Evolutionary conservation across 2,113 vertebrate species (phyloP), one percentile per base, ranked within the genome.

Genomic region (Hassar affinis): DNA sequence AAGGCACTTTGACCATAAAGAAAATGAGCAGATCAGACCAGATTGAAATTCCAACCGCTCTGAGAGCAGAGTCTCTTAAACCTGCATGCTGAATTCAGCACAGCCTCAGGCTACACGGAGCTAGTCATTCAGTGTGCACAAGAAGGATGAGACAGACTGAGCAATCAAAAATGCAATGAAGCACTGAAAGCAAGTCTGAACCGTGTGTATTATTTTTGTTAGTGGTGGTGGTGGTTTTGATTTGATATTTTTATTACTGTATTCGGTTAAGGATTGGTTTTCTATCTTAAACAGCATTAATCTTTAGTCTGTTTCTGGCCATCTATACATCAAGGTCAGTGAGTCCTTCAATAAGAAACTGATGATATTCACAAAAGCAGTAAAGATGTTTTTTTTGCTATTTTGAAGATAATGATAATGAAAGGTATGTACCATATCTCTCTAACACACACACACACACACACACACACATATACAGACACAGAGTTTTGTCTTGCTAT

Each of bases 1-100:
- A 91, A 88, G 33, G 49, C 47, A 74, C 83, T 72, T 22, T 12
- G 30, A 68, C 20, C 47, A 18, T 69, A 56, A 38, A 69, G 11
- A 56, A n/a, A 35, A 52, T 17, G 62, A 81, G 22, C 18, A 76
- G 49, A 76, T 22, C 49, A 54, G 72, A 54, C 20, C 27, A 76
- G 72, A 54, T 52, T 52, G 30, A 25, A 80, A 66, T 51, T 52
- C 57, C 57, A 62, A 27, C 30, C 66, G 45, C 8, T 27, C 54
- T 49, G 22, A 56, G 12, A 69, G 49, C 30, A 42, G 18, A 38
- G 12, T 52, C 33, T 7, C n/a, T 47, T 59, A 59, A 45, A 59
- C 35, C 11, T 74, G 51, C 80, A 71, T 27, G 22, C 66, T 47
- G 51, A 56, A 57, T 57, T 30, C 20, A 80, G 79, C 30, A 35